Percentiles rank a stretch among this genome's conserved stretches.
Evolutionary conservation across 2,888 invertebrate genomes (phyloP).

Genomic region (Idaea dimidiata): DNA sequence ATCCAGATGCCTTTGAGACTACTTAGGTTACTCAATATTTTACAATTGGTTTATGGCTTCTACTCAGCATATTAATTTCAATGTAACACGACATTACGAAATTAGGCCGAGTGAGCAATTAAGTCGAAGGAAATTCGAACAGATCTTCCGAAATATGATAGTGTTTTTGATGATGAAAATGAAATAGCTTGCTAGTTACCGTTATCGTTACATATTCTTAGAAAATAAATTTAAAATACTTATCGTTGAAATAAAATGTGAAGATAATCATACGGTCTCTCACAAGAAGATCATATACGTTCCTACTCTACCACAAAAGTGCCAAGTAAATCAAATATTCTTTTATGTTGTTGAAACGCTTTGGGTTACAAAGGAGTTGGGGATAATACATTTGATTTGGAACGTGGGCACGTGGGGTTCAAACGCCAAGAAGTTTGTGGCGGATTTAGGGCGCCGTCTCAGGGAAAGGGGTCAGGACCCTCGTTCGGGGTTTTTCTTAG

Average conservation of each 20-base stretch:
- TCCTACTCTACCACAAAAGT: too few species aligned
- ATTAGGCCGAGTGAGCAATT: constrained; percentile 32
- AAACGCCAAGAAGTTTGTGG: too few species aligned
- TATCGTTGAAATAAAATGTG: not conserved
- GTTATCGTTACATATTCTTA: not conserved
- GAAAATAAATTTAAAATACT: not conserved
- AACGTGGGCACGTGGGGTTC: too few species aligned
- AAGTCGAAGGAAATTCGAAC: constrained; percentile 24
- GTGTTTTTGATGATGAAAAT: not conserved
- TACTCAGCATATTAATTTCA: constrained; percentile 46
- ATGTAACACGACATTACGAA: constrained; percentile 37
- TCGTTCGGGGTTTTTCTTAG: too few species aligned
- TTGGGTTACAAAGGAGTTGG: too few species aligned
- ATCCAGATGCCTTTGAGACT: constrained; percentile 57
- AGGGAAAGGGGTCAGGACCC: too few species aligned
- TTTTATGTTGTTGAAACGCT: too few species aligned
- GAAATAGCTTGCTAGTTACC: not conserved
- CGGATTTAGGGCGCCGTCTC: too few species aligned
- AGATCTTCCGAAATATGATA: constrained; percentile 4
- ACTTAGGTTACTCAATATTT: constrained; percentile 55
- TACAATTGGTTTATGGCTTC: constrained; percentile 47
- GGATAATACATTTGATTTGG: too few species aligned
- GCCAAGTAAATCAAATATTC: too few species aligned
- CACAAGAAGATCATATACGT: too few species aligned
- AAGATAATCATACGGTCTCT: not conserved